Conservation (phyloP, 2,113 vertebrate genomes). For the Pelusios castaneus region DNA sequence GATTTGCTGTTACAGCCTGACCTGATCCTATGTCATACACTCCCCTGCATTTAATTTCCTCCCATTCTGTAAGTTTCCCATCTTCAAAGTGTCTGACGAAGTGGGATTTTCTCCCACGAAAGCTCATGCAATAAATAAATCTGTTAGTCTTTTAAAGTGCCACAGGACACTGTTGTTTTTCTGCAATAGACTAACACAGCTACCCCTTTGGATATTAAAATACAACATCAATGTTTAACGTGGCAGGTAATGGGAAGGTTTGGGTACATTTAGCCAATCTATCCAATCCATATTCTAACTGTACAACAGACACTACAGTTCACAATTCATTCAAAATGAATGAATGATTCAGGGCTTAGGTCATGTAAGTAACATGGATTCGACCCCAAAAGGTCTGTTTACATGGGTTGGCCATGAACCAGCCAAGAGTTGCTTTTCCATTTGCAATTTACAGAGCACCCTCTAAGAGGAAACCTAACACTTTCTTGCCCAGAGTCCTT, state of each 20-base stretch:
- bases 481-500: background rate
- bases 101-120: too few species aligned
- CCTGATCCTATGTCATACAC: too few species aligned
- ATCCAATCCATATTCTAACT: slow-evolving; percentile 2
- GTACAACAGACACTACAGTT: background rate
- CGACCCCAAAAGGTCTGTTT: background rate
- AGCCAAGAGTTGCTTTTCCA: background rate
- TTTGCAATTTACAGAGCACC: background rate
- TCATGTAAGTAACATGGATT: background rate
- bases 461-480: background rate
- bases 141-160: too few species aligned
- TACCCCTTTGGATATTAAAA: too few species aligned
- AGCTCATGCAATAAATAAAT: too few species aligned
- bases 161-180: too few species aligned
- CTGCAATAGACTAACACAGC: too few species aligned
- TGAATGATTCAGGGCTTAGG: background rate
- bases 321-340: background rate
- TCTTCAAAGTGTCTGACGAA: too few species aligned
- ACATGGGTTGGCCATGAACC: background rate
- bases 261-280: background rate
- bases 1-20: too few species aligned
- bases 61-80: too few species aligned
- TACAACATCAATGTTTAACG: background rate
- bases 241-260: background rate
- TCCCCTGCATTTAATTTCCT: too few species aligned